A percentile compares a stretch with the other conserved stretches of the same genome.
Evolutionary conservation across 2,113 vertebrate genomes (phyloP).

Genomic region (Oostethus manadensis): DNA sequence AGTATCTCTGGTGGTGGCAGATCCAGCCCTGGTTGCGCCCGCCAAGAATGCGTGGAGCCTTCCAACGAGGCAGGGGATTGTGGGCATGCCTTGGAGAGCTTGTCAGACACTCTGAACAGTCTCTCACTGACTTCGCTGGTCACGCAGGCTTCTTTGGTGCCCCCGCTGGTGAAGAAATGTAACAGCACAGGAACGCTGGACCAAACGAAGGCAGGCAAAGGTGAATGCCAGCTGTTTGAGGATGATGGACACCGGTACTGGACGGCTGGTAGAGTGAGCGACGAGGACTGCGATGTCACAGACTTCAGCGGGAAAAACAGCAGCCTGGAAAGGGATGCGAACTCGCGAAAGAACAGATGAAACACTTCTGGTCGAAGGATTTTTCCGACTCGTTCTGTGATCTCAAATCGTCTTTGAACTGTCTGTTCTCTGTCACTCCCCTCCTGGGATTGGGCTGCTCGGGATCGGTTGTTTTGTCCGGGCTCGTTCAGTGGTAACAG

Average conservation of each 20-base stretch:
- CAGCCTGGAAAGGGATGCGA: constrained; percentile 40
- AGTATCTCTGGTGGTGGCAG: constrained; percentile 79
- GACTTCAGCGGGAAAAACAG: constrained; percentile 24
- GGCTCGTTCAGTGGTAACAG: neutral
- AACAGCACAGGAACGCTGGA: constrained; percentile 88
- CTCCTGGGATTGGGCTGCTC: constrained; percentile 26
- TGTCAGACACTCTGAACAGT: constrained; percentile 85
- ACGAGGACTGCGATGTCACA: constrained; percentile 31
- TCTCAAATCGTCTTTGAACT: constrained; percentile 26
- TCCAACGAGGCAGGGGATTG: constrained; percentile 72
- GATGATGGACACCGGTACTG: constrained; percentile 41
- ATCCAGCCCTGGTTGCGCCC: constrained; percentile 78
- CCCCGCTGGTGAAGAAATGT: constrained; percentile 77
- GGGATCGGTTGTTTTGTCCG: constrained; percentile 18
- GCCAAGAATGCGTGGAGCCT: constrained; percentile 83
- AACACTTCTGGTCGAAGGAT: constrained; percentile 36
- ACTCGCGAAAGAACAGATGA: constrained; percentile 72
- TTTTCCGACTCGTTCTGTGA: constrained; percentile 30
- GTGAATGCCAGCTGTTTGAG: constrained; percentile 32
- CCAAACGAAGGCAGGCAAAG: constrained; percentile 46
- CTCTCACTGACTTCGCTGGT: constrained; percentile 87
- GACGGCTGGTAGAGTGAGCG: constrained; percentile 33
- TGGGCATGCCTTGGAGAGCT: constrained; percentile 65
- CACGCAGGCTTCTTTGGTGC: constrained; percentile 61
- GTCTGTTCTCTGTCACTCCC: constrained; percentile 30